phyloP scores from a whole-genome alignment of 1,140 invertebrate species.

The Heterodera carotae region DNA sequence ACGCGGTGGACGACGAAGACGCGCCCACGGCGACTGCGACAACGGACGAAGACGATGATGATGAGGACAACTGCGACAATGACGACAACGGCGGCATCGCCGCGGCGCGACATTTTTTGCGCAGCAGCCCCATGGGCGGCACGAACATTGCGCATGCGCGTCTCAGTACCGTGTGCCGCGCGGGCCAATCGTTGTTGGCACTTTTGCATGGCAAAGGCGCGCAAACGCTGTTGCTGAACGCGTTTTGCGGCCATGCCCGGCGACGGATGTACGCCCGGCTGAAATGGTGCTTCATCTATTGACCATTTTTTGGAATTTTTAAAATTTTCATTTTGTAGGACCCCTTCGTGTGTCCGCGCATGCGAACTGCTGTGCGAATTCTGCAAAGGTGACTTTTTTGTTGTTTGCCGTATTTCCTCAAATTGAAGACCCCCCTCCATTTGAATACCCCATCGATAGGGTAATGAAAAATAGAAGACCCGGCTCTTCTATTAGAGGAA shows the following conservation, averaged over 20 bases:
- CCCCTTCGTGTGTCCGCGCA: constrained; percentile 23
- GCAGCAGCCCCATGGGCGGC: not conserved
- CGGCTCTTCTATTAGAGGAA: too few species aligned
- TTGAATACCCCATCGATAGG: too few species aligned
- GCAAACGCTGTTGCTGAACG: constrained; percentile 53
- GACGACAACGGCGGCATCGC: not conserved
- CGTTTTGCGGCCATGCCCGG: constrained; percentile 53
- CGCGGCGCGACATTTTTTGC: not conserved
- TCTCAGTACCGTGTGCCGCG: not conserved
- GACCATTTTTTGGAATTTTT: not conserved
- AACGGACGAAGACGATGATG: not conserved
- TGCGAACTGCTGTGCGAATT: constrained; percentile 50
- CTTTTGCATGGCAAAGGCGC: constrained; percentile 52
- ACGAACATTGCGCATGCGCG: not conserved
- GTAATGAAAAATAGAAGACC: too few species aligned
- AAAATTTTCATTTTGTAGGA: constrained; percentile 9
- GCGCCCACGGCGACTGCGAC: not conserved
- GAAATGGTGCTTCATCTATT: too few species aligned
- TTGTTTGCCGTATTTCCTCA: too few species aligned
- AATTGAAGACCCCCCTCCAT: too few species aligned
- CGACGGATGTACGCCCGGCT: constrained; percentile 58
- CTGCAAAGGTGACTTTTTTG: constrained; percentile 15
- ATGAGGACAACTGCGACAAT: not conserved
- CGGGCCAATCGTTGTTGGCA: not conserved
- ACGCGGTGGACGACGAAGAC: not conserved